These are phyloP conservation scores for Orius insidiosus DNA, from an alignment of 1,140 invertebrate species.

Conservation along the genomic window DNA sequence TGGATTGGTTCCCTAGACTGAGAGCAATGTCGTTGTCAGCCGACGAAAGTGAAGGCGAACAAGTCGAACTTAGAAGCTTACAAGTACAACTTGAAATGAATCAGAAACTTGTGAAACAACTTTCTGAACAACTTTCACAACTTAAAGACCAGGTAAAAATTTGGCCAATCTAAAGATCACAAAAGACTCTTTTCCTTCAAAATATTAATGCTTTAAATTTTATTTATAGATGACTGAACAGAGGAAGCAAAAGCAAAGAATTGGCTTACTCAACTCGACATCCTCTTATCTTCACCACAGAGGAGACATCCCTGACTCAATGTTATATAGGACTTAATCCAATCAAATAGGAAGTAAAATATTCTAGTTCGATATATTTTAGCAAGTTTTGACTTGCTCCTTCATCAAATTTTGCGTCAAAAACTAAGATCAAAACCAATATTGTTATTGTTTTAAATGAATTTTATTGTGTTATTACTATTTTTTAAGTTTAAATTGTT, in stretches of 20 bases:
- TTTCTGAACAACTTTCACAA: slow-evolving; percentile 73
- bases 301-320: slow-evolving; percentile 22
- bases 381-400: no score
- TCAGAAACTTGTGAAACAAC: slow-evolving; percentile 56
- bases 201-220: no score
- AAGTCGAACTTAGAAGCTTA: slow-evolving; percentile 74
- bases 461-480: no score
- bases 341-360: no score
- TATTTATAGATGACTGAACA: slow-evolving; percentile 85
- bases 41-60: slow-evolving; percentile 77
- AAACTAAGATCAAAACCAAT: no score
- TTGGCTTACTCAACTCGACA: slow-evolving; percentile 64
- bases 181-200: no score
- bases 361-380: no score
- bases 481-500: no score
- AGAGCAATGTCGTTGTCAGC: slow-evolving; percentile 84
- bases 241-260: slow-evolving; percentile 78
- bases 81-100: slow-evolving; percentile 75
- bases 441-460: no score
- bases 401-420: no score
- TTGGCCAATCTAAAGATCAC: not conserved
- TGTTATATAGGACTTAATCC: slow-evolving; percentile 52
- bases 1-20: slow-evolving; percentile 93
- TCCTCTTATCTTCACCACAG: slow-evolving; percentile 39
- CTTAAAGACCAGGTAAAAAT: slow-evolving; percentile 65